Conservation (phyloP, 2,888 invertebrate species). For the Ptilodon capucinus region DNA sequence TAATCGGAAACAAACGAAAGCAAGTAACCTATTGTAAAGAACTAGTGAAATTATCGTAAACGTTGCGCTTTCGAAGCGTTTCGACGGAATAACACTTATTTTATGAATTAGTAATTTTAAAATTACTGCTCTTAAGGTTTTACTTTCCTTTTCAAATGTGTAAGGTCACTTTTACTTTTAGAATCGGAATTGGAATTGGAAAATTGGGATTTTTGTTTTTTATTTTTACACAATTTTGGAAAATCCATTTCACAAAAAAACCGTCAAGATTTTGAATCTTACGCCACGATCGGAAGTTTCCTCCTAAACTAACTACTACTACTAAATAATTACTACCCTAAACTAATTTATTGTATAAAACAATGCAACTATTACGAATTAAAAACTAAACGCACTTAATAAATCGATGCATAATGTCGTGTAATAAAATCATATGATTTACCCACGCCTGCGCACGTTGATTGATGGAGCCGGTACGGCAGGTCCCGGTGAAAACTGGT, state of each 20-base stretch:
- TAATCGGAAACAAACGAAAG: constrained; percentile 39
- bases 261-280: no score
- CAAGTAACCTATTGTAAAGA: constrained; percentile 32
- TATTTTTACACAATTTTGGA: no score
- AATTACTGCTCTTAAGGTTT: background rate
- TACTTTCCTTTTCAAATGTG: background rate
- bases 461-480: constrained; percentile 59
- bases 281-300: no score
- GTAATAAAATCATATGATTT: constrained; percentile 65
- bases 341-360: background rate
- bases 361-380: background rate
- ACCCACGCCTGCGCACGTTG: constrained; percentile 41
- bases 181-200: background rate
- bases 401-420: constrained; percentile 51
- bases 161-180: background rate
- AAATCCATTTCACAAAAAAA: no score
- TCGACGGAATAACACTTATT: background rate
- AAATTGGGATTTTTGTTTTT: no score
- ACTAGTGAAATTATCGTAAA: background rate
- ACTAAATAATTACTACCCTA: no score
- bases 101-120: background rate
- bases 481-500: constrained; percentile 63
- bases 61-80: background rate
- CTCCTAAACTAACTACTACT: no score
- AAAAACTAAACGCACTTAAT: constrained; percentile 5